These are phyloP conservation scores for Diarsia dahlii DNA, from an alignment of 2,888 invertebrate genomes.

Conservation along the genomic window DNA sequence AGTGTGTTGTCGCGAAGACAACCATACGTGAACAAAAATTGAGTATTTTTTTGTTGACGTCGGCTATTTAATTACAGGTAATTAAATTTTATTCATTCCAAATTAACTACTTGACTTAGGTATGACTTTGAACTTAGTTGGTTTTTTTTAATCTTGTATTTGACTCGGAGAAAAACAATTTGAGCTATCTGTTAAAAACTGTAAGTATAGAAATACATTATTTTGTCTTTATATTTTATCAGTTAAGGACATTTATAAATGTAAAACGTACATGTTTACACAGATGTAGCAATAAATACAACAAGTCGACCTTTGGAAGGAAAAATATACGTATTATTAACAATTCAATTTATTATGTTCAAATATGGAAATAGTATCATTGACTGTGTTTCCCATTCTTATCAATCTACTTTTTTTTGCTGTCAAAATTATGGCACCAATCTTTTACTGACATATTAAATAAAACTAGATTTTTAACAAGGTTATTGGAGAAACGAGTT, in stretches of 20 bases:
- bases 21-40: not conserved
- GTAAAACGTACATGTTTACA: conserved; percentile 30
- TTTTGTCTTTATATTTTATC: not conserved
- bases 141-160: not conserved
- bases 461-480: not conserved
- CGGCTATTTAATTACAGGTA: not conserved
- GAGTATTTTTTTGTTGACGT: not conserved
- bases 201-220: no score
- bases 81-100: not conserved
- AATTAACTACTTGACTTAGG: not conserved
- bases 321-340: conserved; percentile 18
- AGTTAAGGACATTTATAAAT: conserved; percentile 16
- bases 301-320: conserved; percentile 37
- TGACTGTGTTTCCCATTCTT: not conserved
- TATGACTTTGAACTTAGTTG: not conserved
- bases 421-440: conserved; percentile 26
- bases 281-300: conserved; percentile 41
- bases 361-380: not conserved
- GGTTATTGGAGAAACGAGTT: not conserved
- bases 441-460: not conserved
- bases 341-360: conserved; percentile 18
- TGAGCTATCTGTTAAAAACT: no score
- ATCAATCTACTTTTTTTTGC: not conserved
- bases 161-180: not conserved
- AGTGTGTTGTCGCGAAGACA: not conserved